phyloP scores from a whole-genome alignment of 2,888 invertebrate species.

The Cheilosia urbana region DNA sequence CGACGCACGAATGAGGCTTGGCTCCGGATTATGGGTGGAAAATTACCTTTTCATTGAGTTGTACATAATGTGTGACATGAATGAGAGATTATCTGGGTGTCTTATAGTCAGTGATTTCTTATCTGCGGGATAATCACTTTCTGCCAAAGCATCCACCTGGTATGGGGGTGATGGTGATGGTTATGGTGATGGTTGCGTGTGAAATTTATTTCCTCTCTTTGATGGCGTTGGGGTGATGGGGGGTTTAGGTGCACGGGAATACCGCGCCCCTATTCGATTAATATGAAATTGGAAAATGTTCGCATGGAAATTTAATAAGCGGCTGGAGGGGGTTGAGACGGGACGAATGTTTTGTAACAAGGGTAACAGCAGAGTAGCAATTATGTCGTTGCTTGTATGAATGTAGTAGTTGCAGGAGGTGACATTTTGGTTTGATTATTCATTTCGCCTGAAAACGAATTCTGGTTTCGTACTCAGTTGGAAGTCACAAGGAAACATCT shows the following conservation, averaged over 20 bases:
- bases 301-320: constrained; percentile 59
- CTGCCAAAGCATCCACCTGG: constrained; percentile 11
- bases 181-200: constrained; percentile 53
- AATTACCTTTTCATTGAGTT: constrained; percentile 75
- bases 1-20: constrained; percentile 8
- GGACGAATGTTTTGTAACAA: constrained; percentile 5
- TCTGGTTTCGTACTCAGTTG: no score
- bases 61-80: constrained; percentile 73
- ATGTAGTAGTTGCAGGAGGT: not conserved
- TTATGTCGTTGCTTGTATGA: not conserved
- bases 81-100: constrained; percentile 65
- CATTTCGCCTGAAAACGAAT: no score
- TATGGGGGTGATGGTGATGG: not conserved
- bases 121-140: constrained; percentile 59
- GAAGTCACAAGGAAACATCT: no score
- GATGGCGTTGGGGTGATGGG: constrained; percentile 32
- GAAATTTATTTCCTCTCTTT: constrained; percentile 57
- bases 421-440: not conserved
- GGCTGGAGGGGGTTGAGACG: constrained; percentile 14
- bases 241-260: constrained; percentile 5
- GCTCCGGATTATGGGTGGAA: constrained; percentile 67
- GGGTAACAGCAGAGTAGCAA: constrained; percentile 12
- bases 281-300: constrained; percentile 64
- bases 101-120: constrained; percentile 59
- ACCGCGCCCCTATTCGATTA: constrained; percentile 59